Base-by-base conservation (phyloP, 1,140 invertebrate genomes). In the Drosophila setifemur region DNA sequence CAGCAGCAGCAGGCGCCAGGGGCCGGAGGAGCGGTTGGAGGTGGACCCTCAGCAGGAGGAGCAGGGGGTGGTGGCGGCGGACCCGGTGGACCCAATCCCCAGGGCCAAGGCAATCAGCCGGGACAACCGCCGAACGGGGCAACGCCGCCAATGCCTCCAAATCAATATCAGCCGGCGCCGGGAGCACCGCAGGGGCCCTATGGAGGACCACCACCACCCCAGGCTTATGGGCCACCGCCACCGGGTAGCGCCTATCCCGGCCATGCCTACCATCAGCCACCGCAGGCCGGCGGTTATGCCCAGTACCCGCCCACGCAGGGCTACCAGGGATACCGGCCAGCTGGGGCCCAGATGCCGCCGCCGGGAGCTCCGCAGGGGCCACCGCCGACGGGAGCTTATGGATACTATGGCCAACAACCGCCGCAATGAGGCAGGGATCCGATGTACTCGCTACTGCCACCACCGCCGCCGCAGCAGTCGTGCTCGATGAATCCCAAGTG, bases 371-470 rank as follows among this genome's bases (percentile, higher is more conserved):
- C 86, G 4, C 88, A 90, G 39, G 89, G 88, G 6, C 88, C 81
- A n/a, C 87, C 89, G 9, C 90, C 91, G 43, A 79, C 83, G 28
- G 91, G 90, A 48, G 77, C 91, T 14, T 90, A 90, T 43, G 78
- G 88, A 1, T 90, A 89, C 28, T 89, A 90, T 12, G 19, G 89
- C 25, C 87, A 88, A 44, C 89, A 90, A 43, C 89, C 89, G 54
- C 86, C 86, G 14, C 89, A 90, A 69, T 85, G 78, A 83, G 57
- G 28, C 29, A 58, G 49, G 57, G 57, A 61, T 6, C 29, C 21
- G 31, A 21, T 42, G 11, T 60, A 61, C 11, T 37, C 25, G 31
- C 28, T 33, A 19, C 49, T 48, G 19, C 19, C 31, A 16, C 29
- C 29, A 16, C 26, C 26, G 45, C 45, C 45, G 16, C 50, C 55